These are phyloP conservation scores for Hemicentrotus pulcherrimus DNA, from an alignment of 35 echinoderm and acorn worm species.

Conservation along the genomic window DNA sequence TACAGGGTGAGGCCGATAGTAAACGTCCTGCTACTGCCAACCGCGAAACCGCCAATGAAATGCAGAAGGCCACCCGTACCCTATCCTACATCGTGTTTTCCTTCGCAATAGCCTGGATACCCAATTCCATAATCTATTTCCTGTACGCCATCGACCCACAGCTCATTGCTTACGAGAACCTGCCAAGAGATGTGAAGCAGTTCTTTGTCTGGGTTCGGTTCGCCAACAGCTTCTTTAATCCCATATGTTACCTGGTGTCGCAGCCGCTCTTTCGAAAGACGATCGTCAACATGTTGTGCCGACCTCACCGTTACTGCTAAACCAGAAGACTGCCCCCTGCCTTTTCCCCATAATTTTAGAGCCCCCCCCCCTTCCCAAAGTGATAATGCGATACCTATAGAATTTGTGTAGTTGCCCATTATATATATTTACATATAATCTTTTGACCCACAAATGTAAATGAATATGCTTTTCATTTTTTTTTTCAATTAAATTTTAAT, in stretches of 20 bases:
- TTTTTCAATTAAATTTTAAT: too few relatives aligned
- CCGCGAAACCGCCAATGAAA: neutral
- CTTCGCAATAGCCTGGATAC: neutral
- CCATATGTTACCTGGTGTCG: neutral
- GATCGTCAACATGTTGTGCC: neutral
- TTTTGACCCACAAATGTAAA: too few relatives aligned
- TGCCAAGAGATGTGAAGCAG: neutral
- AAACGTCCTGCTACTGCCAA: neutral
- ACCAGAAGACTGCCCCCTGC: too few relatives aligned
- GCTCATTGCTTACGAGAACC: neutral
- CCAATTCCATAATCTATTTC: neutral
- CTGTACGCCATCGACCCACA: neutral
- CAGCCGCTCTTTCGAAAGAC: conserved; percentile 30
- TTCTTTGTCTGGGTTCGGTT: neutral
- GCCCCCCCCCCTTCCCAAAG: too few relatives aligned
- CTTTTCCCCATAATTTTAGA: too few relatives aligned
- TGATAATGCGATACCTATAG: too few relatives aligned
- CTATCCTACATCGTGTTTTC: neutral
- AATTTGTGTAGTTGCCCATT: too few relatives aligned
- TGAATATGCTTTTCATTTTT: too few relatives aligned
- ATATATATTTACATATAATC: too few relatives aligned
- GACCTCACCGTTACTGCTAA: too few relatives aligned
- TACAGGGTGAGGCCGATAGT: too few relatives aligned
- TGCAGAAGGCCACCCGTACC: neutral
- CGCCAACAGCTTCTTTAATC: conserved; percentile 29